These are phyloP conservation scores for fruit fly (Drosophila melanogaster) DNA, from an alignment of 1,140 invertebrate genomes.

Conservation along the genomic window Release_6_plus_ISO1_MT NT_033777.3:19407501-19408000, in stretches of 20 bases:
- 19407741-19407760: not conserved
- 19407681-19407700: not conserved
- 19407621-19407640: conserved; percentile 4
- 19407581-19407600: not conserved
- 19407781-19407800: conserved; percentile 37
- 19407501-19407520: conserved; percentile 21
- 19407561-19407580: conserved; percentile 20
- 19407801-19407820: conserved; percentile 69
- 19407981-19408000: not conserved
- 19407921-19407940: not conserved
- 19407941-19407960: conserved; percentile 1
- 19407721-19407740: conserved; percentile 48
- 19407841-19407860: conserved; percentile 33
- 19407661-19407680: conserved; percentile 37
- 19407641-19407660: conserved; percentile 60
- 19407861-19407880: conserved; percentile 70
- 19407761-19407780: conserved; percentile 1
- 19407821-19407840: conserved; percentile 43
- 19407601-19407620: conserved; percentile 23
- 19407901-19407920: conserved; percentile 47
- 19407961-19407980: not conserved
- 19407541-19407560: conserved; percentile 19
- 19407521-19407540: not conserved
- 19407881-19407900: conserved; percentile 63
- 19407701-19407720: conserved; percentile 1